Evolutionary conservation across 2,113 vertebrate species (phyloP).

Genomic region (Calonectris borealis): DNA sequence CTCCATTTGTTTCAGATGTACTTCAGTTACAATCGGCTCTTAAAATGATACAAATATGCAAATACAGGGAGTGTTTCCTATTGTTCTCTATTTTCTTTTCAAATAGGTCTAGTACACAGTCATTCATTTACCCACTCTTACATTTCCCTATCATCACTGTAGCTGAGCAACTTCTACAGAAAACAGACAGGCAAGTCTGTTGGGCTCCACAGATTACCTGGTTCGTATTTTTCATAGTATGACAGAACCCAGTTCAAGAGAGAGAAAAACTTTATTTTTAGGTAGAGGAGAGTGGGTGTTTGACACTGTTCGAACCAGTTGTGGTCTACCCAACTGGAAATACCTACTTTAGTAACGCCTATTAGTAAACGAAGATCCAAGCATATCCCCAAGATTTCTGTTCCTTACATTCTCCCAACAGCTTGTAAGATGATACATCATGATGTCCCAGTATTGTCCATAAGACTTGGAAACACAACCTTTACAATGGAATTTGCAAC

Average conservation of each 20-base stretch:
- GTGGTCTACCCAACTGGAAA: not conserved
- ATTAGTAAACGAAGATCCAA: not conserved
- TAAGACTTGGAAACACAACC: not conserved
- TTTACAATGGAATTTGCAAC: not conserved
- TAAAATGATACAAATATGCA: not conserved
- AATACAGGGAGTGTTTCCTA: not conserved
- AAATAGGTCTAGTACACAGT: not conserved
- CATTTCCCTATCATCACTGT: not conserved
- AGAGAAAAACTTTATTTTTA: not conserved
- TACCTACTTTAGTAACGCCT: not conserved
- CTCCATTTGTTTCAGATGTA: not conserved
- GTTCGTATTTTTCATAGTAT: not conserved
- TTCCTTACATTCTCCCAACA: not conserved
- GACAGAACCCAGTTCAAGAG: not conserved
- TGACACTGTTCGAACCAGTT: not conserved
- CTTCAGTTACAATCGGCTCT: not conserved
- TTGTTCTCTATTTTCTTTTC: not conserved
- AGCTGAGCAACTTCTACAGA: not conserved
- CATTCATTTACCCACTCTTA: not conserved
- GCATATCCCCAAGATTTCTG: not conserved
- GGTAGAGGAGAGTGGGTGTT: not conserved
- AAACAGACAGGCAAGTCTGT: not conserved
- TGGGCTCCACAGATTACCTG: not conserved
- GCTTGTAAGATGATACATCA: too few relatives aligned
- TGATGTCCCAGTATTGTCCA: accelerated